Evolutionary conservation across 2,888 invertebrate species (phyloP).

Genomic region (Colostygia pectinataria): DNA sequence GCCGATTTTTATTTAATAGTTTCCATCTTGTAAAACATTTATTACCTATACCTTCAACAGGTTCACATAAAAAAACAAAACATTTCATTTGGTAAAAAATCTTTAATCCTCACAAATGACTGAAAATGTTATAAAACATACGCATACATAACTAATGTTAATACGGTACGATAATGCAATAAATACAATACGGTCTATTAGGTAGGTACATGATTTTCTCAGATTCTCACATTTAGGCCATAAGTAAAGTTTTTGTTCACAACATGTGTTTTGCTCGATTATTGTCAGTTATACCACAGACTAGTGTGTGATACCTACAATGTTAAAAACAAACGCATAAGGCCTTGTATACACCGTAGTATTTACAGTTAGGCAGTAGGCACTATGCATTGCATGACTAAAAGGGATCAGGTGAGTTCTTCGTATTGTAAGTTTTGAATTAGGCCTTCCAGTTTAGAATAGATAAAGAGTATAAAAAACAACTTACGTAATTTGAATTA

Average conservation of each 20-base stretch:
- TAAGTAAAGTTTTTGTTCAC: neutral
- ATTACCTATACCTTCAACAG: too few relatives aligned
- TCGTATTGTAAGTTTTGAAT: too few relatives aligned
- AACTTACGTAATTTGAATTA: conserved; percentile 43
- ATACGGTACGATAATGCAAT: conserved; percentile 67
- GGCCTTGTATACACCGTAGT: too few relatives aligned
- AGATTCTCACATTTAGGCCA: conserved; percentile 38
- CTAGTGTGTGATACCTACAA: too few relatives aligned
- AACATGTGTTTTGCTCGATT: neutral
- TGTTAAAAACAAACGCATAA: too few relatives aligned
- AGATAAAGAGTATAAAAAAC: neutral
- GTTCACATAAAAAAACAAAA: conserved; percentile 18
- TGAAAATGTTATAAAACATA: conserved; percentile 81
- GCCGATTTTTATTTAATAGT: too few relatives aligned
- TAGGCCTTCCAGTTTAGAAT: conserved; percentile 9
- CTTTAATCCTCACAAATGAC: conserved; percentile 80
- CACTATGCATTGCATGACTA: too few relatives aligned
- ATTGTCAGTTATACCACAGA: neutral
- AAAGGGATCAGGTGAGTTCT: too few relatives aligned
- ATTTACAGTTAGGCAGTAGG: too few relatives aligned
- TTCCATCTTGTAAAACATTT: too few relatives aligned
- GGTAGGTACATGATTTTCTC: too few relatives aligned
- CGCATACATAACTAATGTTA: conserved; percentile 76
- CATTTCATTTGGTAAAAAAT: conserved; percentile 74
- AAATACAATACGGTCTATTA: conserved; percentile 53